A percentile compares a stretch with the other conserved stretches of the same genome.
These are phyloP conservation scores for Lordiphosa mommai DNA, from an alignment of 1,140 invertebrate genomes.

Conservation along the genomic window DNA sequence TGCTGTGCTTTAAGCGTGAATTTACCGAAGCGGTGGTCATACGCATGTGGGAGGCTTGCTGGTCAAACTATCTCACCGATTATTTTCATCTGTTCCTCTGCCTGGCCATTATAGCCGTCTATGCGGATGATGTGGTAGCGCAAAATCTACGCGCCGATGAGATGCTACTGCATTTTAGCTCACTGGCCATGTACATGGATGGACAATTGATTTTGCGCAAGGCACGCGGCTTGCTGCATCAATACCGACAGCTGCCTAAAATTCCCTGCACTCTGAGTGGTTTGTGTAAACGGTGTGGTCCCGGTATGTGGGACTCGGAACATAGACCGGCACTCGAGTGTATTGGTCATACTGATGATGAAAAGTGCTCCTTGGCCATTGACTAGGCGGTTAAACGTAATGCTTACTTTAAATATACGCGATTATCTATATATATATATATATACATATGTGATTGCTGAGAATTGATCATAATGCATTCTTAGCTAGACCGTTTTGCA, in stretches of 20 bases:
- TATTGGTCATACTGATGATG: constrained; percentile 81
- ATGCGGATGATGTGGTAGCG: constrained; percentile 94
- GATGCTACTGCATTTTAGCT: constrained; percentile 96
- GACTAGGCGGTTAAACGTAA: constrained; percentile 57
- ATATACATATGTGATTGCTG: too few relatives aligned
- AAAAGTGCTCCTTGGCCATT: constrained; percentile 79
- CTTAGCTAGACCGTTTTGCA: constrained; percentile 10
- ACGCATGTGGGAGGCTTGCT: constrained; percentile 96
- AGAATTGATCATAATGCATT: constrained; percentile 5
- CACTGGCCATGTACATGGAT: constrained; percentile 97
- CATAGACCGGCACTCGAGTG: constrained; percentile 89
- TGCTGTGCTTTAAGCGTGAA: constrained; percentile 94
- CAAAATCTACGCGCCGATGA: constrained; percentile 94
- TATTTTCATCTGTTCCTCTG: constrained; percentile 96
- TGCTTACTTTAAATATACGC: too few relatives aligned
- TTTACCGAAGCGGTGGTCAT: constrained; percentile 92
- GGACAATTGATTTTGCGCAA: constrained; percentile 93
- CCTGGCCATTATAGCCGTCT: constrained; percentile 93
- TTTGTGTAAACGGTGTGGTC: constrained; percentile 91
- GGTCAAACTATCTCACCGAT: constrained; percentile 95
- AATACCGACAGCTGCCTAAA: constrained; percentile 90
- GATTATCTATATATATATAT: too few relatives aligned
- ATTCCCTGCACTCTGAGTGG: constrained; percentile 94
- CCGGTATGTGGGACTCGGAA: constrained; percentile 95
- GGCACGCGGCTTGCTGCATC: constrained; percentile 93